Percentiles rank a stretch among this genome's conserved stretches.
phyloP scores from a whole-genome alignment of 2,113 vertebrate species.

The Microtus oregoni region DNA sequence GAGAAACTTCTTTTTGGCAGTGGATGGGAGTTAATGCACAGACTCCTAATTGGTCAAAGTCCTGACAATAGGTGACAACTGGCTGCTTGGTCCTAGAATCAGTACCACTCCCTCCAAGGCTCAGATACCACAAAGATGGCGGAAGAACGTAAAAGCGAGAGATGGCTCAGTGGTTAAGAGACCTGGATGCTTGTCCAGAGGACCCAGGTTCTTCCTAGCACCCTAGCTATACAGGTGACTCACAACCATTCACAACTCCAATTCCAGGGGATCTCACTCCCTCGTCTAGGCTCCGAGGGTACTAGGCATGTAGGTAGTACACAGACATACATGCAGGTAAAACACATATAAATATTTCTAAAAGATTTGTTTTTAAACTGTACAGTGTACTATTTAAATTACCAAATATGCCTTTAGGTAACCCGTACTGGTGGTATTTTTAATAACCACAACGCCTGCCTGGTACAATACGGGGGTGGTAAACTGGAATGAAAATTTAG shows the following conservation, averaged over 20 bases:
- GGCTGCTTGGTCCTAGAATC: not conserved
- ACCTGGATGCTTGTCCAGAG: not conserved
- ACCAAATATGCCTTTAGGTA: constrained; percentile 94
- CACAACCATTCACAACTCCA: not conserved
- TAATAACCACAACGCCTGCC: constrained; percentile 92
- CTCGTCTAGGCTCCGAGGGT: not conserved
- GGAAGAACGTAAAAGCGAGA: not conserved
- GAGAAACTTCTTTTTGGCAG: not conserved
- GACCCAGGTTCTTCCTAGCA: not conserved
- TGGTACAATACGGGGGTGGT: constrained; percentile 92
- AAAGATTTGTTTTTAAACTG: not conserved
- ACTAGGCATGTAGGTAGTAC: not conserved
- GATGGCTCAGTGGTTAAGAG: not conserved
- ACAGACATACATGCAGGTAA: not conserved
- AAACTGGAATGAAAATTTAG: constrained; percentile 90
- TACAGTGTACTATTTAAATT: constrained; percentile 87
- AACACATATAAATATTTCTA: not conserved
- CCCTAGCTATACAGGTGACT: not conserved
- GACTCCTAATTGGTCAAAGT: not conserved
- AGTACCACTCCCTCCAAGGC: not conserved
- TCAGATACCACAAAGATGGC: not conserved
- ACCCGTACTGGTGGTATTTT: constrained; percentile 65
- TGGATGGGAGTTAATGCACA: not conserved
- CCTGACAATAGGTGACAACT: not conserved
- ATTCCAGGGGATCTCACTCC: not conserved